Base-by-base conservation (phyloP, 1,140 invertebrate genomes). In the Drosophila mojavensis region DNA sequence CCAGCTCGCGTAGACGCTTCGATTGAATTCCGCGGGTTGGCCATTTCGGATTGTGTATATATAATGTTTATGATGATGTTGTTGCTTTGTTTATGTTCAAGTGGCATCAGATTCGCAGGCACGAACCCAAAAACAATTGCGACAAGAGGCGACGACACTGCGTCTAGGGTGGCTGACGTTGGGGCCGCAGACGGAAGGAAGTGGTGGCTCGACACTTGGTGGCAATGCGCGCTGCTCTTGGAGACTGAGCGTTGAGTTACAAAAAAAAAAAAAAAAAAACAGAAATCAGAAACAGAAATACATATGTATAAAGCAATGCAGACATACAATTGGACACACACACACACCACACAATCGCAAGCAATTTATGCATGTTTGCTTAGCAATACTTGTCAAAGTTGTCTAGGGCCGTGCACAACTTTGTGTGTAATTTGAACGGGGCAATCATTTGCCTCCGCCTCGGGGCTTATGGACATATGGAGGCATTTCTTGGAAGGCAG, bases 321-420 rank as follows among this genome's bases (percentile, higher is more conserved):
- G 26, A 51, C 53, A 51, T 30, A 36, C 56, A 63, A 59, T 70
- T 61, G 70, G 43, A 6, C 43, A 47, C 45, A 30, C 20, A 59
- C 17, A 41, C 36, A 43, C 53, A 43, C 43, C 48, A 5, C 62
- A 39, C 58, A 64, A 59, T 70, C 68, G 64, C 68, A 81, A 76
- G 81, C 72, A 88, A 88, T 88, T 86, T 86, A 88, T 88, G 79
- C 83, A 78, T 88, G 83, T 88, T 88, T 88, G 83, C 83, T 83
- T 88, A 69, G 84, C 83, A 89, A 88, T 88, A 88, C 82, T 89
- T 88, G 83, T 88, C 84, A 89, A 79, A 81, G 83, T 79, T 89
- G 84, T 89, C 83, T 88, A 80, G 83, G 54, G 48, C 20, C 62
- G 43, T 30, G 77, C 50, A 69, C 84, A 80, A 89, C 68, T 63